Conservation (phyloP, 2,113 vertebrate genomes). For the Onychorhynchus coronatus region DNA sequence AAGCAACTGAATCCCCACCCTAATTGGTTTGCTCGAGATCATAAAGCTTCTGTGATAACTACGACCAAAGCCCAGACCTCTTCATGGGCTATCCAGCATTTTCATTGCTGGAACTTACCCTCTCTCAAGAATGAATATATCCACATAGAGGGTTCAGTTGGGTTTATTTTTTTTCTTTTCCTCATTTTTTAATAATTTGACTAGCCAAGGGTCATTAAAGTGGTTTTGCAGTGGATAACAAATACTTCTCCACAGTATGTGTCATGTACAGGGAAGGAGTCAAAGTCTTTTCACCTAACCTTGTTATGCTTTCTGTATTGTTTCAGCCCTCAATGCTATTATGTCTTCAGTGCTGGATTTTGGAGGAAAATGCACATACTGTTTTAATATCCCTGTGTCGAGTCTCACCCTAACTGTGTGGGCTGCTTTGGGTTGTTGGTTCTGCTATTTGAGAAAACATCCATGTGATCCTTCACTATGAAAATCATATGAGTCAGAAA, state of each 20-base stretch:
- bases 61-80: not conserved
- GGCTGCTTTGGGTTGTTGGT: not conserved
- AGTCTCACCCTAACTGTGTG: not conserved
- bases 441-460: not conserved
- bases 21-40: not conserved
- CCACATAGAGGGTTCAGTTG: not conserved
- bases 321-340: not conserved
- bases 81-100: not conserved
- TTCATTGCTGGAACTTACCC: not conserved
- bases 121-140: not conserved
- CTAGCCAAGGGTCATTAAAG: not conserved
- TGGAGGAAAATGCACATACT: not conserved
- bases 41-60: not conserved
- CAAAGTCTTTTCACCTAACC: not conserved
- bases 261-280: not conserved
- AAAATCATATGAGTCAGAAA: not conserved
- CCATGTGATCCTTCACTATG: not conserved
- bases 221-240: not conserved
- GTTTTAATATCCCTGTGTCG: not conserved
- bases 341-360: not conserved
- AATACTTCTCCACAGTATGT: not conserved
- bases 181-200: not conserved
- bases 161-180: slow-evolving; percentile 25
- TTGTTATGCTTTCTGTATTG: not conserved
- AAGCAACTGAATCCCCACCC: not conserved